These are phyloP conservation scores for Macropis europaea DNA, from an alignment of 2,888 invertebrate genomes.

Conservation along the genomic window DNA sequence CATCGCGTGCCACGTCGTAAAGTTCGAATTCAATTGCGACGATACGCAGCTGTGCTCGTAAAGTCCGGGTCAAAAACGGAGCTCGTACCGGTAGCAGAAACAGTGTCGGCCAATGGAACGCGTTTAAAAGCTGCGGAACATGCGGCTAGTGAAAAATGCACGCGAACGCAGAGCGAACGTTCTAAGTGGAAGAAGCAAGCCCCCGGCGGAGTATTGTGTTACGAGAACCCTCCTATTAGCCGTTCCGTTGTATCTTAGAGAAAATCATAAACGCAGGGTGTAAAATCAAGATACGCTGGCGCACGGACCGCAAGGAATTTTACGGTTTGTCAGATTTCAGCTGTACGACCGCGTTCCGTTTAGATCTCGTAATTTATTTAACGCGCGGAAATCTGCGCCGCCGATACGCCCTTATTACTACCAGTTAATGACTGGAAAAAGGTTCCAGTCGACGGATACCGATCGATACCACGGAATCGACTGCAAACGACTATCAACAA, in stretches of 20 bases:
- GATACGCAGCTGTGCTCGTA: conserved; percentile 16
- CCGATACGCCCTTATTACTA: conserved; percentile 28
- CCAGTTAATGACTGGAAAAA: conserved; percentile 23
- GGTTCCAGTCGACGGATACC: too few species aligned
- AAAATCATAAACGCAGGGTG: conserved; percentile 52
- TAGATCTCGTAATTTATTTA: conserved; percentile 18
- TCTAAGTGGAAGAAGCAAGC: conserved; percentile 1
- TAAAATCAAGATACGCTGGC: conserved; percentile 48
- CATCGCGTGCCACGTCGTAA: conserved; percentile 5
- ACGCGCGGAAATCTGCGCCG: conserved; percentile 9
- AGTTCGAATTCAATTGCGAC: conserved; percentile 8
- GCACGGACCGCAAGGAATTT: conserved; percentile 35
- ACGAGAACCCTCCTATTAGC: conserved; percentile 42
- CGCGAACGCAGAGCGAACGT: background rate
- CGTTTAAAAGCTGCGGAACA: background rate
- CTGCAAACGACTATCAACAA: too few species aligned
- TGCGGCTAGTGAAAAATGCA: background rate
- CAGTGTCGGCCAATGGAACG: background rate
- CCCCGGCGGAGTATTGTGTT: conserved; percentile 35
- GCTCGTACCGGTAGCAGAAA: conserved; percentile 2
- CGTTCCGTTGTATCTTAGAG: conserved; percentile 36
- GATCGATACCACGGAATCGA: too few species aligned
- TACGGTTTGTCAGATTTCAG: conserved; percentile 40
- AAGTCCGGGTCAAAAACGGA: conserved; percentile 4
- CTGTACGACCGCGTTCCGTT: background rate